phyloP scores from a whole-genome alignment of 2,888 invertebrate genomes.

The Eupithecia subumbrata region DNA sequence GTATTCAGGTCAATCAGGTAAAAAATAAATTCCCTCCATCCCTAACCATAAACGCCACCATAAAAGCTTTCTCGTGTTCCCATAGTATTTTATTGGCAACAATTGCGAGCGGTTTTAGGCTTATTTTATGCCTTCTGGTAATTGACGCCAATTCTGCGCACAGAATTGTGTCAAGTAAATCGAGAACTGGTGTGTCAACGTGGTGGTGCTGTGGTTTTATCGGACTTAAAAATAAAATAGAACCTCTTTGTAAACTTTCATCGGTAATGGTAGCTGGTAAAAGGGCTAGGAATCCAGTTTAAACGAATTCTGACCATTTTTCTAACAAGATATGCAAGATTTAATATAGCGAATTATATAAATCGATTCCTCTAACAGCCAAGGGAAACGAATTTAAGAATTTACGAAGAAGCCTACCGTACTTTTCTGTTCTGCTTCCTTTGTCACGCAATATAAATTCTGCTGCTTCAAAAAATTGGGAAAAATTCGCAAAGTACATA shows the following conservation, averaged over 20 bases:
- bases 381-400: neutral
- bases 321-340: too few species aligned
- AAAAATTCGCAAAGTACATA: neutral
- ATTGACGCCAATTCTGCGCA: slow-evolving; percentile 38
- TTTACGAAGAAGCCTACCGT: too few species aligned
- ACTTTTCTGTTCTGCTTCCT: neutral
- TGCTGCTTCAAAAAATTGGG: neutral
- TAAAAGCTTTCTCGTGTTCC: slow-evolving; percentile 48
- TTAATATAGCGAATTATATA: neutral
- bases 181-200: neutral
- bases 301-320: neutral
- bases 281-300: neutral
- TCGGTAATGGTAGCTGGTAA: neutral
- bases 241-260: neutral
- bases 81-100: slow-evolving; percentile 47
- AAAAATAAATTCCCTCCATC: slow-evolving; percentile 19
- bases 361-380: neutral
- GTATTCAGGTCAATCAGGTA: slow-evolving; percentile 5
- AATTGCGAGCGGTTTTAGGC: slow-evolving; percentile 43
- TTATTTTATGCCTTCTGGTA: slow-evolving; percentile 39
- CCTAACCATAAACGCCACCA: slow-evolving; percentile 42
- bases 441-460: neutral
- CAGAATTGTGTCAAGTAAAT: slow-evolving; percentile 22
- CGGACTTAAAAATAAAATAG: neutral
- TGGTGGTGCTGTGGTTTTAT: neutral